Base-by-base conservation (phyloP, 2,888 invertebrate species). In the Morpho achilles region DNA sequence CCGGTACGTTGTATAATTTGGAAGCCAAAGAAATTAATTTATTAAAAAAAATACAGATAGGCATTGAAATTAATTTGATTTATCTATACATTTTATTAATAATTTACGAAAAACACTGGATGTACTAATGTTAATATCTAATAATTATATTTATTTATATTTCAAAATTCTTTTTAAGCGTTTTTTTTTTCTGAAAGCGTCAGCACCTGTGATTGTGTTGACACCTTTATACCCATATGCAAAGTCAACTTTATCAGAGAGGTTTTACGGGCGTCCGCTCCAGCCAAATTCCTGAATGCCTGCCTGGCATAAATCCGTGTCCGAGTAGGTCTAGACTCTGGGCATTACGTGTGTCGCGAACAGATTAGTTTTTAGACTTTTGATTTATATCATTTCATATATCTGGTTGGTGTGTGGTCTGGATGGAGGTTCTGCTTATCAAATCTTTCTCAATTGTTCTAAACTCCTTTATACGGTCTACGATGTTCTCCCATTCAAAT, bases 301-400 rank as follows among this genome's bases (percentile, higher is more conserved):
- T 62, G 61, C 56, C 67, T 60, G 68, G 60, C 69, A 73, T 76
- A 77, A 77, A 77, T 75, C 73, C 65, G 65, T 58, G 64, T 63
- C 64, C 61, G 56, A 67, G 67, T 69, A 67, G 67, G 68, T 66
- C 66, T 67, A 68, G 61, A 60, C 62, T 64, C 60, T 62, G 60
- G 60, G 66, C 63, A 62, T 53, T 53, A 50, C 53, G 53, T 50
- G 57, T 53, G 52, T 51, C 49, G 45, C 9, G 10, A 40, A 47
- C 54, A 59, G 55, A 59, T 59, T 44, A 59, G 59, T 8, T 59
- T 59, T 46, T 58, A 50, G 54, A 47, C 55, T 55, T 48, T 10
- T 32, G 32, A 32, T 32, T 32, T 32, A 32, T 32, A 32, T 32
- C 32, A 32, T 32, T 32, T 32, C 32, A 32, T 32, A 32, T 32